Conservation (phyloP, 1,140 invertebrate genomes). For the Thalassaphorura encarpata region DNA sequence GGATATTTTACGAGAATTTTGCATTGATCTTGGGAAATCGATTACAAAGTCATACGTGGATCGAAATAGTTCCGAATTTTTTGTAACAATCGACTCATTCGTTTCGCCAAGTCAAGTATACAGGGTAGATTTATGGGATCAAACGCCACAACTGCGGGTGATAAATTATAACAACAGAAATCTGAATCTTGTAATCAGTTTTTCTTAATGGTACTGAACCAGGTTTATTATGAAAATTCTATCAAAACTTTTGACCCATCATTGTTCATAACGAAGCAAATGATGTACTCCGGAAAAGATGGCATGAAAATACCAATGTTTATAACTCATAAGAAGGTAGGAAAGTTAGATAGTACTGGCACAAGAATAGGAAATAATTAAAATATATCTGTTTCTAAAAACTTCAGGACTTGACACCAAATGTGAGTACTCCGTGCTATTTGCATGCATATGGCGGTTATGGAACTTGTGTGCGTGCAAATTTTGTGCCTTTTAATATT, state of each 20-base stretch:
- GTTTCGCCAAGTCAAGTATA: slow-evolving; percentile 86
- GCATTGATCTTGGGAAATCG: slow-evolving; percentile 74
- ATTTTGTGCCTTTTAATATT: slow-evolving; percentile 69
- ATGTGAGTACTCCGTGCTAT: slow-evolving; percentile 65
- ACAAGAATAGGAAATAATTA: too few relatives aligned
- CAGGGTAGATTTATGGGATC: slow-evolving; percentile 67
- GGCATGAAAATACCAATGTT: slow-evolving; percentile 97
- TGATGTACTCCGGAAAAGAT: slow-evolving; percentile 92
- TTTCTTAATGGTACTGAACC: too few relatives aligned
- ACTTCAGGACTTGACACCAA: slow-evolving; percentile 34
- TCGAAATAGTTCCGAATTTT: slow-evolving; percentile 77
- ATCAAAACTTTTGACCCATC: slow-evolving; percentile 71
- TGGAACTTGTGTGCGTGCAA: slow-evolving; percentile 80
- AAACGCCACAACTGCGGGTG: slow-evolving; percentile 84
- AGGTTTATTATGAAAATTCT: slow-evolving; percentile 74
- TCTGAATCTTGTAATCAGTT: slow-evolving; percentile 22
- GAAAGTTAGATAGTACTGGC: too few relatives aligned
- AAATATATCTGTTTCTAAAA: too few relatives aligned
- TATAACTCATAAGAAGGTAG: slow-evolving; percentile 72
- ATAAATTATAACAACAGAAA: too few relatives aligned
- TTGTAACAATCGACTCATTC: slow-evolving; percentile 90
- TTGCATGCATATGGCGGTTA: slow-evolving; percentile 98
- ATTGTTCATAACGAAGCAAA: slow-evolving; percentile 73
- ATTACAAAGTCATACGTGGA: slow-evolving; percentile 74
- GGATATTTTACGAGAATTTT: slow-evolving; percentile 56